phyloP scores from a whole-genome alignment of 2,113 vertebrate species.

The Bubalus kerabau region DNA sequence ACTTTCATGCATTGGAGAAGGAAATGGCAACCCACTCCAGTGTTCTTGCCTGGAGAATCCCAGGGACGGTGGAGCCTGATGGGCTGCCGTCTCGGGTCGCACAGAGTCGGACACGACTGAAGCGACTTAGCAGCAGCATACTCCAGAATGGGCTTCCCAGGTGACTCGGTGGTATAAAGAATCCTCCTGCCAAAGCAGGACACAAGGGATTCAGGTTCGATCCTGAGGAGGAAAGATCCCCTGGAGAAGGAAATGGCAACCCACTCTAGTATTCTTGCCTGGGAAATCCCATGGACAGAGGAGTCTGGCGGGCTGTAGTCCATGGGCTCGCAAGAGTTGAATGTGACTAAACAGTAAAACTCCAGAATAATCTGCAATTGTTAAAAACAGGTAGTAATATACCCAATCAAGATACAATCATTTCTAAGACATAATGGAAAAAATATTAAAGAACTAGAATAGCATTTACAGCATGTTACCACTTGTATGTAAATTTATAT shows the following conservation, averaged over 20 bases:
- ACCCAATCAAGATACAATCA: neutral
- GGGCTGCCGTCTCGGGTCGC: too few species aligned
- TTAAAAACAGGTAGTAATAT: neutral
- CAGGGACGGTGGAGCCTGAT: too few species aligned
- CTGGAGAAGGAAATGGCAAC: neutral
- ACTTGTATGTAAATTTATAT: neutral
- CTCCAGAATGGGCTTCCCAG: neutral
- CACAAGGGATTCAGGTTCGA: neutral
- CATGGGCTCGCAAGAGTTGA: neutral
- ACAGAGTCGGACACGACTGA: too few species aligned
- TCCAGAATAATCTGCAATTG: neutral
- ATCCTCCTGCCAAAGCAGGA: neutral
- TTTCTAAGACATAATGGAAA: neutral
- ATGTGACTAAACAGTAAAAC: neutral
- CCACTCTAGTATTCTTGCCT: neutral
- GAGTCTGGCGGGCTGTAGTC: neutral
- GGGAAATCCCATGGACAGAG: neutral
- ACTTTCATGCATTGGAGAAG: too few species aligned
- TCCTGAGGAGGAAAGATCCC: neutral
- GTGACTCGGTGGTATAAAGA: neutral
- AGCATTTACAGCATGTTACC: neutral
- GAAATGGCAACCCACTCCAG: too few species aligned
- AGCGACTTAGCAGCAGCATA: too few species aligned
- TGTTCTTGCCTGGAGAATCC: too few species aligned
- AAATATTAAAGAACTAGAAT: neutral